These are phyloP conservation scores for Maccullochella peelii DNA, from an alignment of 2,113 vertebrate genomes.

Conservation along the genomic window DNA sequence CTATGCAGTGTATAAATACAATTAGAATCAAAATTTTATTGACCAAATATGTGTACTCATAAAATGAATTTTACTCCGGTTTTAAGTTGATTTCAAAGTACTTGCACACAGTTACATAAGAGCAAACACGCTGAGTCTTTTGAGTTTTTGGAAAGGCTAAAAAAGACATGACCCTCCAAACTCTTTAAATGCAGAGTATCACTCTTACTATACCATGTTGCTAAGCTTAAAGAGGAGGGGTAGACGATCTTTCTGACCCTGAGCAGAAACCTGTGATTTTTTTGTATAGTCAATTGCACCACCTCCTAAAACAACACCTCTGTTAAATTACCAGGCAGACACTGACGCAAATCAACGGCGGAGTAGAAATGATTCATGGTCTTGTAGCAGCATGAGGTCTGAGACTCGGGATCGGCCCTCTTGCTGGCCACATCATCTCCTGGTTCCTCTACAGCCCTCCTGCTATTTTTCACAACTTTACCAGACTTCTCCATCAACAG, in stretches of 20 bases:
- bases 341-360: slow-evolving; percentile 36
- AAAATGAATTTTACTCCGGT: too few species aligned
- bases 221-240: background rate
- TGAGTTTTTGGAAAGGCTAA: background rate
- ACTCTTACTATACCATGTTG: background rate
- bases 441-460: slow-evolving; percentile 12
- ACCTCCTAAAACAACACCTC: slow-evolving; percentile 7
- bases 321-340: slow-evolving; percentile 14
- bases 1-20: too few species aligned
- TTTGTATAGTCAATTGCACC: background rate
- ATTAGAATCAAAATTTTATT: too few species aligned
- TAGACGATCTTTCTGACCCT: background rate
- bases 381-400: slow-evolving; percentile 49
- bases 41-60: too few species aligned
- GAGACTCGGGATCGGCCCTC: background rate
- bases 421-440: slow-evolving; percentile 38
- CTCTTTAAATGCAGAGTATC: background rate
- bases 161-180: background rate
- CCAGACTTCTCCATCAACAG: slow-evolving; percentile 41
- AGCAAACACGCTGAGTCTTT: too few species aligned
- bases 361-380: slow-evolving; percentile 57
- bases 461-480: slow-evolving; percentile 34
- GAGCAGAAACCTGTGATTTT: slow-evolving; percentile 9
- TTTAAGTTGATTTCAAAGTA: too few species aligned
- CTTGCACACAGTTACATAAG: too few species aligned